These are phyloP conservation scores for Oxygymnocypris stewartii DNA, from an alignment of 2,113 vertebrate species.

Conservation along the genomic window DNA sequence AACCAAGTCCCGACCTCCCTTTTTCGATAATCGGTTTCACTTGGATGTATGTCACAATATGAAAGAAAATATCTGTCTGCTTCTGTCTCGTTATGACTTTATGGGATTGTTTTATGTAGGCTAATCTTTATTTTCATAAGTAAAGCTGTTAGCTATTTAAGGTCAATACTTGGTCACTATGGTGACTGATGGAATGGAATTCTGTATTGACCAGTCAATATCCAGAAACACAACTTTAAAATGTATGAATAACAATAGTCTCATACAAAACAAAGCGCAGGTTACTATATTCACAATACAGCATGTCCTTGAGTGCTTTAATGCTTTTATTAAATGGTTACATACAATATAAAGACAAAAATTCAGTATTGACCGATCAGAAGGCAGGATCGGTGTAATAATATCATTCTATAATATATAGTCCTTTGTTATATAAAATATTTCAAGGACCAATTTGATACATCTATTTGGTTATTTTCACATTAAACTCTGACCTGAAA, in stretches of 20 bases:
- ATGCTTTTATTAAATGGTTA: background rate
- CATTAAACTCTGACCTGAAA: slow-evolving; percentile 60
- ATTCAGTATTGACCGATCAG: background rate
- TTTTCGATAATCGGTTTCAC: background rate
- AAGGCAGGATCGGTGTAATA: background rate
- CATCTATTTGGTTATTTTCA: slow-evolving; percentile 45
- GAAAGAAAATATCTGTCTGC: background rate
- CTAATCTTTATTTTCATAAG: background rate
- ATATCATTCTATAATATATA: background rate
- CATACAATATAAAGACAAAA: background rate
- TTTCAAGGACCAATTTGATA: slow-evolving; percentile 47
- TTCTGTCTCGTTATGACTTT: background rate
- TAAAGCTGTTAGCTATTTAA: background rate
- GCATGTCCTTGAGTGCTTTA: background rate
- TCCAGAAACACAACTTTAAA: background rate
- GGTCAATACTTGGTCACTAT: background rate
- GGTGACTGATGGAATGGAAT: background rate
- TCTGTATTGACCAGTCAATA: background rate
- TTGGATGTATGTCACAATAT: background rate
- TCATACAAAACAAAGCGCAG: background rate
- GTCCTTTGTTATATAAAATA: background rate
- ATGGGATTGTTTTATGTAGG: background rate
- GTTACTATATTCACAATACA: background rate
- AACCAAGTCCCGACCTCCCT: background rate
- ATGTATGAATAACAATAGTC: background rate